phyloP scores from a whole-genome alignment of 2,113 vertebrate genomes.

The Ceyx melanurus region DNA sequence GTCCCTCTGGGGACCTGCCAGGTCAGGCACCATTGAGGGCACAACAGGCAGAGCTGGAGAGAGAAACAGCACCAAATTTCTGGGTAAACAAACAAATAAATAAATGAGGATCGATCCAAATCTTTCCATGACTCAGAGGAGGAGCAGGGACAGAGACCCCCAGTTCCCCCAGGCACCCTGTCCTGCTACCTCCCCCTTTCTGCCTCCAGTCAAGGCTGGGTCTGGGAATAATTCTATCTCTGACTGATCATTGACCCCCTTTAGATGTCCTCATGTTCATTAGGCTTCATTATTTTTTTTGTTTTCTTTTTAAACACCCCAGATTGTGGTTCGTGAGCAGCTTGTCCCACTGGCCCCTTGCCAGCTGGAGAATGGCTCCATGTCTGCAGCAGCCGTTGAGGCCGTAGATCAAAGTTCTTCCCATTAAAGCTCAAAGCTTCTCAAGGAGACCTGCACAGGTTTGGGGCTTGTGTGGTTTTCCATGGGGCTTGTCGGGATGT shows the following conservation, averaged over 20 bases:
- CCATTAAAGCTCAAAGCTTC: neutral
- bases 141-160: neutral
- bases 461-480: neutral
- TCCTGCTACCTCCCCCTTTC: neutral
- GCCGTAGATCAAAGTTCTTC: neutral
- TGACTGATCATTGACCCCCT: neutral
- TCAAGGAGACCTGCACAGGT: fast-evolving
- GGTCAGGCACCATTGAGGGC: neutral
- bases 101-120: neutral
- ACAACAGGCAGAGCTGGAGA: neutral
- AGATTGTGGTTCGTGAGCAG: neutral
- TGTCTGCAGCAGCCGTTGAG: neutral
- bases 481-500: neutral
- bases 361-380: neutral
- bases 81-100: neutral
- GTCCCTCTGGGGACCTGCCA: neutral
- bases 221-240: neutral
- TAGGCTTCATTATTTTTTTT: neutral
- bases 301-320: neutral
- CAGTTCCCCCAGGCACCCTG: neutral
- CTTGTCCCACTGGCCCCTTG: neutral
- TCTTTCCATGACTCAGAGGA: neutral
- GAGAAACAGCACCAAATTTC: neutral
- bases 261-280: fast-evolving
- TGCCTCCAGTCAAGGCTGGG: neutral